Conservation (phyloP, 2,888 invertebrate species). For the Gastrophysa polygoni region DNA sequence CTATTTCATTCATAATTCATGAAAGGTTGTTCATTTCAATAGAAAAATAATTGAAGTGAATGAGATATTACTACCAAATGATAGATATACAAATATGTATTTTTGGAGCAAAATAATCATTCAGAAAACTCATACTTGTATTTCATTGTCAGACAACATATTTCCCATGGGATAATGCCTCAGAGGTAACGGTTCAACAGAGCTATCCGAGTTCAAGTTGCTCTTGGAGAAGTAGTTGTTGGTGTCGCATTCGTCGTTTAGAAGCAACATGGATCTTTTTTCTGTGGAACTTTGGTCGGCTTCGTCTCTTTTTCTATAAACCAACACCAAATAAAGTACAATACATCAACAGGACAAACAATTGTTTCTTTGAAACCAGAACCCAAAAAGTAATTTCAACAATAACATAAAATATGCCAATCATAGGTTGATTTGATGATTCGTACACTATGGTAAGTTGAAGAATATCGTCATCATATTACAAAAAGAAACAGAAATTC, state of each 20-base stretch:
- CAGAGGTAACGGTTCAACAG: conserved; percentile 26
- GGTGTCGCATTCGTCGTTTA: conserved; percentile 65
- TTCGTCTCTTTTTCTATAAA: conserved; percentile 69
- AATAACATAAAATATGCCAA: too few relatives aligned
- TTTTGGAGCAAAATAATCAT: not conserved
- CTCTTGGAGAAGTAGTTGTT: conserved; percentile 58
- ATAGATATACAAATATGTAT: not conserved
- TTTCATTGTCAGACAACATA: conserved; percentile 70
- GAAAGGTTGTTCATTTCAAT: too few relatives aligned
- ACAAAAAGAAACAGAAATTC: too few relatives aligned
- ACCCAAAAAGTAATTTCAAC: too few relatives aligned
- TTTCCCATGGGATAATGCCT: conserved; percentile 40
- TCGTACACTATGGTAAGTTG: too few relatives aligned
- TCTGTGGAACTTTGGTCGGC: conserved; percentile 82
- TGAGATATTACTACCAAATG: too few relatives aligned
- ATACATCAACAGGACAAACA: not conserved
- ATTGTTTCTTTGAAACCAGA: too few relatives aligned
- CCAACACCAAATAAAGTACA: conserved; percentile 7
- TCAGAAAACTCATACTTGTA: conserved; percentile 61
- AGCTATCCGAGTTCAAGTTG: conserved; percentile 55
- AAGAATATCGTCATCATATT: too few relatives aligned
- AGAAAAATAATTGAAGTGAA: not conserved
- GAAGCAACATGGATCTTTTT: conserved; percentile 84
- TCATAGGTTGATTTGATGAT: too few relatives aligned
- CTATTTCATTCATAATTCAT: too few relatives aligned